Base-by-base conservation (phyloP, 2,113 vertebrate species). In the Stomatorhinus ivindoensis region DNA sequence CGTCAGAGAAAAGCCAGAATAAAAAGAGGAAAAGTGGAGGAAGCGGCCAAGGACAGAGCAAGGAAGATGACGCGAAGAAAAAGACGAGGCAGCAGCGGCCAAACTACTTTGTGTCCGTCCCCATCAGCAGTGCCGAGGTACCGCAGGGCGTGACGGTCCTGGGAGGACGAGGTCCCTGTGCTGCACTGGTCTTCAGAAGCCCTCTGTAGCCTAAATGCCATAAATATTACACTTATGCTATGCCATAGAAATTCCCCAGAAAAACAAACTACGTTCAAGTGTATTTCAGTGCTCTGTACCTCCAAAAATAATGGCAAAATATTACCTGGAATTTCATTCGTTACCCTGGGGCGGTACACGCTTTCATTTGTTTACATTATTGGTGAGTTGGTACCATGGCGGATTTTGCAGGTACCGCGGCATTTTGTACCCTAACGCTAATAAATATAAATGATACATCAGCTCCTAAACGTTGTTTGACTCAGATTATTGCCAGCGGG, bases 31-130 rank as follows among this genome's bases (percentile, higher is more conserved):
- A 97, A 93, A 94, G 94, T 92, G 95, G 93, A 48, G 88, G 93
- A 73, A 88, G 84, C 9, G 92, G 90, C 19, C 91, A 53, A 89
- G 93, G 47, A 27, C 96, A 96, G 92, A 95, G 89, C 84, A 96
- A 97, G 91, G 96, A 97, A 76, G 94, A 92, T 21, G 91, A 47
- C 82, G 96, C 95, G 87, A 96, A 93, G 86, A 97, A 95, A 89
- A 96, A 95, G 90, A 94, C 92, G 44, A 95, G 95, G 73, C 92
- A 90, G 27, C 92, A 93, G 88, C 95, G 94, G 4, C 97, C 98
- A 2, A 99, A 99, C 95, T 99, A 98, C 92, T 99, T 99, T 92
- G 92, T 99, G 15, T 99, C 98, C 3, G 95, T 99, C 93, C 98
- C 97, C 9, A 96, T 97, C 92, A 97, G 95, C 89, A 97, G 96